phyloP scores from a whole-genome alignment of 2,888 invertebrate species.

The Trichogramma evanescens region DNA sequence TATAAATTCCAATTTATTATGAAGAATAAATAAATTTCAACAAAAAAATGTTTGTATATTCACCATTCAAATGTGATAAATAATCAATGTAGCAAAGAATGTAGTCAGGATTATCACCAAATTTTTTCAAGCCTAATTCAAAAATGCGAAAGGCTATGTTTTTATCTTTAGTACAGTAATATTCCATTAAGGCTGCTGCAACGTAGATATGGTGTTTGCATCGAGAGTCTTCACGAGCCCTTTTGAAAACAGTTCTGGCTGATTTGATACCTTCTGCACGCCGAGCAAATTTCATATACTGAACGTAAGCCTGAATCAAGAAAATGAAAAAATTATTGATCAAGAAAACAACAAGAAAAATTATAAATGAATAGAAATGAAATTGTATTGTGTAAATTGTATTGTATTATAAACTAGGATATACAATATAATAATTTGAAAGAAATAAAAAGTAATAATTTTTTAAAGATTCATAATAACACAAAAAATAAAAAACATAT shows the following conservation, averaged over 20 bases:
- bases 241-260: constrained; percentile 88
- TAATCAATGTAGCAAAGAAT: constrained; percentile 95
- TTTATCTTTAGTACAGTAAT: constrained; percentile 97
- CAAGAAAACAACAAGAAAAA: constrained; percentile 5
- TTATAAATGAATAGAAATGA: background rate
- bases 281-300: constrained; percentile 98
- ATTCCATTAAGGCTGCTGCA: constrained; percentile 97
- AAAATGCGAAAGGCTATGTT: constrained; percentile 95
- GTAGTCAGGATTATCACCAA: constrained; percentile 90
- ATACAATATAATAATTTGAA: background rate
- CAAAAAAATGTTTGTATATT: constrained; percentile 26
- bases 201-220: constrained; percentile 88
- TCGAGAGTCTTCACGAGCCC: constrained; percentile 82
- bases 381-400: too few species aligned
- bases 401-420: too few species aligned
- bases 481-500: background rate
- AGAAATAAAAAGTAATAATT: background rate
- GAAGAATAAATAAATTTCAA: constrained; percentile 8
- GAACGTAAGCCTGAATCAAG: constrained; percentile 78
- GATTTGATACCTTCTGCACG: constrained; percentile 97
- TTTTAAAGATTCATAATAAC: background rate
- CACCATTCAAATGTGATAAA: constrained; percentile 91
- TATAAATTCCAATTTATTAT: constrained; percentile 1
- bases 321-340: background rate
- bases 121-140: constrained; percentile 95